Conservation (phyloP, 1,140 invertebrate genomes). For the Gyrodactylus bullatarudis region DNA sequence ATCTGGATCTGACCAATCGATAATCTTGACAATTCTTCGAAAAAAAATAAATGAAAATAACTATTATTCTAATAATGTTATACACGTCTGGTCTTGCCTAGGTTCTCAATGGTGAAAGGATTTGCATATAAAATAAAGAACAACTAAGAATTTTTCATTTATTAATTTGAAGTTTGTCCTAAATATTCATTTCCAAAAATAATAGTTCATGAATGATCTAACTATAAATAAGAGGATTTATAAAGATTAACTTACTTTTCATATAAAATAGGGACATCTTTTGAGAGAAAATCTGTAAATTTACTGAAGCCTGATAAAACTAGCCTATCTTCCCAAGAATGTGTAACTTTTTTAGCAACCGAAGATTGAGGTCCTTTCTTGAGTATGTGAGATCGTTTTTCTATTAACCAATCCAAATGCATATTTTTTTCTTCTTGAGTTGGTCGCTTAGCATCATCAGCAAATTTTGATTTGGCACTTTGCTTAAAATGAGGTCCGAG, state of each 20-base stretch:
- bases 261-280: background rate
- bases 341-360: background rate
- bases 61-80: no score
- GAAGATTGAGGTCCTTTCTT: background rate
- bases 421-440: background rate
- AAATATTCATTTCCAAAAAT: no score
- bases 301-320: background rate
- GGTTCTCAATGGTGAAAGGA: no score
- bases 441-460: background rate
- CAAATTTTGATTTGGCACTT: background rate
- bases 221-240: no score
- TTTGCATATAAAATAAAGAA: no score
- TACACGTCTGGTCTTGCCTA: no score
- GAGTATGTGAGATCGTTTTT: background rate
- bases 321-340: slow-evolving; percentile 2
- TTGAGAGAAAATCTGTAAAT: slow-evolving; percentile 3
- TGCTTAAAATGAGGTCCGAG: background rate
- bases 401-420: background rate
- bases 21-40: background rate
- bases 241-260: no score
- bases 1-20: background rate
- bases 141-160: no score
- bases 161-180: no score
- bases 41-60: no score
- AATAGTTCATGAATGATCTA: no score